These are phyloP conservation scores for Tapirus terrestris DNA, from an alignment of 2,113 vertebrate species.

Conservation along the genomic window DNA sequence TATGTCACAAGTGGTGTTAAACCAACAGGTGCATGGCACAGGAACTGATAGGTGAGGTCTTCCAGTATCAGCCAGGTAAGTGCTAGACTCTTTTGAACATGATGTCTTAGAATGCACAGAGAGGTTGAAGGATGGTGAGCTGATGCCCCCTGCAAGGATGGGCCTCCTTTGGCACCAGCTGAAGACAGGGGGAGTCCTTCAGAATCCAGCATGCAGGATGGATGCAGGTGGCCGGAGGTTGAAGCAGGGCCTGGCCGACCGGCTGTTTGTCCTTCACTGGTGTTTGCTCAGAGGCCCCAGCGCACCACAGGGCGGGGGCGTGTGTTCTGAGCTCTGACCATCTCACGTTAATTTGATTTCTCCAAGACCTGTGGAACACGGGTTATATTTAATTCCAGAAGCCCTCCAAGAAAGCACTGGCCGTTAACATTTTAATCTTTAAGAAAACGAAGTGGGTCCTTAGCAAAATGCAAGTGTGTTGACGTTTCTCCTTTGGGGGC, in stretches of 20 bases:
- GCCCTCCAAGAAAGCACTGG: background rate
- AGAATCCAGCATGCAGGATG: conserved; percentile 72
- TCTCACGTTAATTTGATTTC: conserved; percentile 44
- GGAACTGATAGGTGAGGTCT: no score
- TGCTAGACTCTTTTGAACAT: background rate
- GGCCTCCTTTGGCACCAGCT: conserved; percentile 37
- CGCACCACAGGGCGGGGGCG: conserved; percentile 48
- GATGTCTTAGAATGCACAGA: conserved; percentile 52
- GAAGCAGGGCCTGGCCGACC: rapidly evolving
- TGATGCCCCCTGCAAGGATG: background rate
- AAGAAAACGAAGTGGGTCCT: background rate
- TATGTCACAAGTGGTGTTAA: background rate
- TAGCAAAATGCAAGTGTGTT: background rate
- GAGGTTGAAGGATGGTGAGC: background rate
- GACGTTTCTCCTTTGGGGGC: rapidly evolving
- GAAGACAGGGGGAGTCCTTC: background rate
- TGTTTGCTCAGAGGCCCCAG: conserved; percentile 55
- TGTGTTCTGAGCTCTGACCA: conserved; percentile 61
- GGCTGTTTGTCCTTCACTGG: conserved; percentile 43
- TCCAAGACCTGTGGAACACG: conserved; percentile 37
- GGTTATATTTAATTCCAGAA: conserved; percentile 56
- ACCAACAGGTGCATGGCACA: background rate
- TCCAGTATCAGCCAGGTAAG: background rate
- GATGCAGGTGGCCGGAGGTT: background rate
- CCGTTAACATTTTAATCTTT: rapidly evolving